Evolutionary conservation across 2,113 vertebrate species (phyloP).

Genomic region (Xiphorhynchus elegans): DNA sequence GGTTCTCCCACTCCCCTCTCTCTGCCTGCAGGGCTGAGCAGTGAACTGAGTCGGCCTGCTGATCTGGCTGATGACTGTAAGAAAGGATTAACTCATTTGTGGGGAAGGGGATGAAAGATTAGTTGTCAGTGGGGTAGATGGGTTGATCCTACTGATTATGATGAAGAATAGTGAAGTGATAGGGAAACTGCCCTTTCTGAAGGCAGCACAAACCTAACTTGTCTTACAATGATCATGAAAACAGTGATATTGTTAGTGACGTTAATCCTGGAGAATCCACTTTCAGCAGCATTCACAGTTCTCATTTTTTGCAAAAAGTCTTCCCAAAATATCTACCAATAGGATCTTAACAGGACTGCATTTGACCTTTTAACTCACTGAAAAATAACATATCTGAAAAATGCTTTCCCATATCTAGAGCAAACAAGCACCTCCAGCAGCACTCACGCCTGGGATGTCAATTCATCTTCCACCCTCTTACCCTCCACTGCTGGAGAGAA

Average conservation of each 20-base stretch:
- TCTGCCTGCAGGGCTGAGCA: background rate
- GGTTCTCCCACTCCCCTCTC: background rate
- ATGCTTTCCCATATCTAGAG: background rate
- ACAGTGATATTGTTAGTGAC: background rate
- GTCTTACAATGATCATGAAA: background rate
- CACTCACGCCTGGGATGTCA: background rate
- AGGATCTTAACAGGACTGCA: background rate
- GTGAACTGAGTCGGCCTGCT: background rate
- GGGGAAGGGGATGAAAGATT: background rate
- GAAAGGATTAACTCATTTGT: background rate
- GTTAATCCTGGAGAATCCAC: background rate
- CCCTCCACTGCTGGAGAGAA: background rate
- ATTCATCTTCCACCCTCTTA: background rate
- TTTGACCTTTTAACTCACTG: background rate
- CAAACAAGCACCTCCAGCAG: background rate
- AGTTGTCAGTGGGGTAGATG: background rate
- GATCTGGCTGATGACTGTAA: background rate
- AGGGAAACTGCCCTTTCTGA: background rate
- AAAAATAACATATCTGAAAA: background rate
- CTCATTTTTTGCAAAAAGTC: background rate
- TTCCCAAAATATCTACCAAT: background rate
- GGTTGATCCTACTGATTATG: background rate
- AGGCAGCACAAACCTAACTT: background rate
- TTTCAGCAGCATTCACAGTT: background rate
- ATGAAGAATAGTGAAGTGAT: background rate